phyloP scores from a whole-genome alignment of 2,113 vertebrate species.

The Muscicapa adusta region DNA sequence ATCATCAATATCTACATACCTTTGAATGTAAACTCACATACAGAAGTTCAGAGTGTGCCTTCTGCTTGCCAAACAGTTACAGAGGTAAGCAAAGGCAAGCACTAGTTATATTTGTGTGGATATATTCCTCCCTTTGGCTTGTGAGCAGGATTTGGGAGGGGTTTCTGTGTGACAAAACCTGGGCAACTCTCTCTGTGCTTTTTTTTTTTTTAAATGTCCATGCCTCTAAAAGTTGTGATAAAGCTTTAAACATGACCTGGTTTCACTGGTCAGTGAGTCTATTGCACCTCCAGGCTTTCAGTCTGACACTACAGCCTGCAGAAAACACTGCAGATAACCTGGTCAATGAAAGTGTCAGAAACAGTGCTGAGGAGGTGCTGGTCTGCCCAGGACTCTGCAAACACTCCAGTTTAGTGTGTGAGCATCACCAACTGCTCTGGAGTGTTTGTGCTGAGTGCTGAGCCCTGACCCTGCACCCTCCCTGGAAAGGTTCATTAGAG shows the following conservation, averaged over 20 bases:
- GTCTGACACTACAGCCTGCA: not conserved
- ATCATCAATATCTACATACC: not conserved
- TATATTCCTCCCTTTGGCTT: not conserved
- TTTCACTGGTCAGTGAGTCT: not conserved
- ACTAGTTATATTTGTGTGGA: accelerated
- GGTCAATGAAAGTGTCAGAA: not conserved
- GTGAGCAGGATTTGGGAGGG: not conserved
- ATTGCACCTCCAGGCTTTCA: not conserved
- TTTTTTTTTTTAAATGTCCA: not conserved
- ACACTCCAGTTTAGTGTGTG: not conserved
- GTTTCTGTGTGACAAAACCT: not conserved
- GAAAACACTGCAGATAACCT: not conserved
- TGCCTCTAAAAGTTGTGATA: not conserved
- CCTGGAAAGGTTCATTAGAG: not conserved
- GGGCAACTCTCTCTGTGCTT: not conserved
- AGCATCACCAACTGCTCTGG: not conserved
- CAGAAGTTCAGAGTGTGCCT: not conserved
- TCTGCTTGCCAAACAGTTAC: not conserved
- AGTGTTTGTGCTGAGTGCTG: not conserved
- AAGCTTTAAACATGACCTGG: not conserved
- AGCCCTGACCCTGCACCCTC: not conserved
- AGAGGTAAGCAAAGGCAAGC: not conserved
- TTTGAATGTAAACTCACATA: not conserved
- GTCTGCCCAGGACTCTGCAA: not conserved
- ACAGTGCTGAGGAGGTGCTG: not conserved